These are phyloP conservation scores for Ceratotherium simum DNA, from an alignment of 2,113 vertebrate species.

Conservation along the genomic window DNA sequence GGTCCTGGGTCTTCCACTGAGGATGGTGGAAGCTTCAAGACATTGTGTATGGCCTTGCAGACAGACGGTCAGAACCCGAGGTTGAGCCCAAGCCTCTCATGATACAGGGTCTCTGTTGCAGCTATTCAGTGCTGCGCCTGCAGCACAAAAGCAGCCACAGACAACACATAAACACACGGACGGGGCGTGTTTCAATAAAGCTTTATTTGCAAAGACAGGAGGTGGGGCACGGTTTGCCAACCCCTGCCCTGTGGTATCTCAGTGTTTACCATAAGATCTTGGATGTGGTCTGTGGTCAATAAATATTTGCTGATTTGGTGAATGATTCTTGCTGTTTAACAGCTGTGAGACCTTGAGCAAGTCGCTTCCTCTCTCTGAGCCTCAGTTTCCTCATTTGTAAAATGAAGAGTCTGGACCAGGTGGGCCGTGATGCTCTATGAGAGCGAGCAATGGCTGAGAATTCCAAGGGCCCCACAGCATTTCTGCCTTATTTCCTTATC, in stretches of 20 bases:
- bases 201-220: constrained; percentile 23
- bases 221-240: background rate
- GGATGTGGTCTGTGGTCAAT: rapidly evolving
- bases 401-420: background rate
- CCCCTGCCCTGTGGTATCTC: background rate
- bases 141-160: background rate
- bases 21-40: background rate
- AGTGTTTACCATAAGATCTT: background rate
- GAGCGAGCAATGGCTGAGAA: background rate
- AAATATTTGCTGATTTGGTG: background rate
- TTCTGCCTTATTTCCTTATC: background rate
- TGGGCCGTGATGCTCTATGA: too few relatives aligned
- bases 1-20: constrained; percentile 38
- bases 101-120: background rate
- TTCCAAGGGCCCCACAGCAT: background rate
- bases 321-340: background rate
- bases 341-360: background rate
- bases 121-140: background rate
- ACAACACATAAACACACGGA: background rate
- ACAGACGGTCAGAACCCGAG: background rate
- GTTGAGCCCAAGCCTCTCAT: background rate
- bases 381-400: background rate
- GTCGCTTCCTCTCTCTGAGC: background rate
- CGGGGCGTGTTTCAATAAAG: background rate
- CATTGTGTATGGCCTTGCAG: background rate